Evolutionary conservation across 2,113 vertebrate genomes (phyloP), one percentile per base, ranked within the genome.

Genomic region (Phyllopteryx taeniolatus): DNA sequence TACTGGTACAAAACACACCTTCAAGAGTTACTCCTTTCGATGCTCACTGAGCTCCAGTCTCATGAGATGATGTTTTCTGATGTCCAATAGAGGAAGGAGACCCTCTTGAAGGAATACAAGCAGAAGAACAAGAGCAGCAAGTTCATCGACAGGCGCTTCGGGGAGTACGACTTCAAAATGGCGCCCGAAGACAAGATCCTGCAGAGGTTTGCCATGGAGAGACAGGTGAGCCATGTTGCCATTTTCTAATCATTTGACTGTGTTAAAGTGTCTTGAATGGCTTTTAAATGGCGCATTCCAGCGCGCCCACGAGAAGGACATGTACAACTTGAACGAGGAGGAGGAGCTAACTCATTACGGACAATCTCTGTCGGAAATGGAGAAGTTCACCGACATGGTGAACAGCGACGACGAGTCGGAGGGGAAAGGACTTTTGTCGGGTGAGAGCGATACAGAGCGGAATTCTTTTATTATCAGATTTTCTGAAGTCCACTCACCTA

Each of bases 271-370:
- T 69, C 22, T n/a, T 56, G n/a, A 33, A 27, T 20, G 6, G 2
- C 5, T 35, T 53, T 68, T 51, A 51, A 57, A n/a, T 57, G 27
- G 59, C 49, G 20, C 56, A 2, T 47, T 77, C 44, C 79, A 99
- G 98, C 94, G 94, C 64, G 85, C 84, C 70, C 93, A 94, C 1
- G 93, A 93, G 6, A 97, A 95, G 86, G 94, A 90, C 35, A 73
- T 98, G 63, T 99, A 93, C 84, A 98, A 98, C 81, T 92, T 99
- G 70, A 99, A 99, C 17, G 96, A 98, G 84, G 98, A 98, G 8
- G 97, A 99, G 69, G 96, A 98, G 67, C 87, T 99, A 71, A 99
- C 98, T 62, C 98, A 99, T 80, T 98, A 93, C 17, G 98, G 98
- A 60, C 96, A 97, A 57, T 98, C 96, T 4, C 67, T 99, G 91